Evolutionary conservation across 2,888 invertebrate genomes (phyloP).

Genomic region (Drosophila mettleri): DNA sequence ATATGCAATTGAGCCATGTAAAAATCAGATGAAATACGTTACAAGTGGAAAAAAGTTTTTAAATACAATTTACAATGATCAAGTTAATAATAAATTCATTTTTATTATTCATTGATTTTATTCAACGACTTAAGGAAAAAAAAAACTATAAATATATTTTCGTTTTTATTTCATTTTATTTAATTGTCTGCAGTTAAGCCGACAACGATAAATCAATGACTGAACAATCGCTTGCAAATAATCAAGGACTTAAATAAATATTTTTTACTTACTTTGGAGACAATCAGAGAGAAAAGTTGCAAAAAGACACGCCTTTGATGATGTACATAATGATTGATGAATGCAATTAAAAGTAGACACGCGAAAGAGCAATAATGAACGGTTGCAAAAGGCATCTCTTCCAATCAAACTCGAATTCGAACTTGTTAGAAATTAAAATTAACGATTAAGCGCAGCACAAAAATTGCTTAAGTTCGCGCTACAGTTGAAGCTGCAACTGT

Average conservation of each 20-base stretch:
- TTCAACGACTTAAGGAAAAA: neutral
- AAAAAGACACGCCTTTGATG: constrained; percentile 36
- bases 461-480: neutral
- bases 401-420: neutral
- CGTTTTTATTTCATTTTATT: constrained; percentile 51
- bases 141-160: constrained; percentile 27
- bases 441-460: neutral
- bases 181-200: constrained; percentile 59
- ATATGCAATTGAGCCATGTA: neutral
- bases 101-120: constrained; percentile 10
- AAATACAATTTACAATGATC: neutral
- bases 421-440: constrained; percentile 4
- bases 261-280: constrained; percentile 5
- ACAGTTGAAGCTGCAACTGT: neutral
- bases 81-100: constrained; percentile 6
- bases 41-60: neutral
- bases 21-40: neutral
- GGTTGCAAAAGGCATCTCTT: neutral
- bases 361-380: constrained; percentile 9
- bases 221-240: constrained; percentile 63
- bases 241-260: constrained; percentile 37
- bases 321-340: constrained; percentile 73
- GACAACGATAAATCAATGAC: constrained; percentile 73
- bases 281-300: constrained; percentile 38
- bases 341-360: constrained; percentile 59